Evolutionary conservation across 1,140 invertebrate species (phyloP).

Genomic region (Probaryconus sp.): DNA sequence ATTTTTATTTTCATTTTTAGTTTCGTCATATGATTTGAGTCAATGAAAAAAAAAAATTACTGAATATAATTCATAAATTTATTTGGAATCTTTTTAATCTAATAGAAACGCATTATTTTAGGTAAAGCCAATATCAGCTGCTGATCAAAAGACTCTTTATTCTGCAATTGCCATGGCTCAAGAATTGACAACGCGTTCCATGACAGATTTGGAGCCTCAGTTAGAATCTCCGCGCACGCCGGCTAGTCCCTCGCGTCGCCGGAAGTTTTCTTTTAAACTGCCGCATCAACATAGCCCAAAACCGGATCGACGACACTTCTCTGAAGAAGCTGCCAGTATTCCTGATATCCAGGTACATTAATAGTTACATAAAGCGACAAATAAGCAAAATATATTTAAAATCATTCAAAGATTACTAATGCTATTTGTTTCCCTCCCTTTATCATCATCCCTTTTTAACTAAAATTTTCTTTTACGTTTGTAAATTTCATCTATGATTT

Average conservation of each 20-base stretch:
- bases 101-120: slow-evolving; percentile 57
- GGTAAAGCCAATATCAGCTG: slow-evolving; percentile 96
- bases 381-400: not conserved
- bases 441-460: not conserved
- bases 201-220: slow-evolving; percentile 86
- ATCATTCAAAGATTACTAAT: slow-evolving; percentile 39
- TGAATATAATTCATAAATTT: too few relatives aligned
- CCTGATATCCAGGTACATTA: slow-evolving; percentile 90
- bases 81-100: slow-evolving; percentile 18
- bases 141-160: slow-evolving; percentile 95
- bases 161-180: slow-evolving; percentile 96
- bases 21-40: not conserved
- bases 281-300: slow-evolving; percentile 82
- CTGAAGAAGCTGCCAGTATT: slow-evolving; percentile 92
- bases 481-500: not conserved
- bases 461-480: slow-evolving; percentile 16
- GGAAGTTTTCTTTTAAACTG: slow-evolving; percentile 93
- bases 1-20: slow-evolving; percentile 62
- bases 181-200: slow-evolving; percentile 92
- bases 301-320: slow-evolving; percentile 89
- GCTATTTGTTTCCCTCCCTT: slow-evolving; percentile 10
- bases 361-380: slow-evolving; percentile 12
- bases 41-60: too few relatives aligned
- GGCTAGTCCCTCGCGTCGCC: slow-evolving; percentile 87
- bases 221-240: slow-evolving; percentile 83